Conservation (phyloP, 2,113 vertebrate species). For the Sturnus vulgaris region DNA sequence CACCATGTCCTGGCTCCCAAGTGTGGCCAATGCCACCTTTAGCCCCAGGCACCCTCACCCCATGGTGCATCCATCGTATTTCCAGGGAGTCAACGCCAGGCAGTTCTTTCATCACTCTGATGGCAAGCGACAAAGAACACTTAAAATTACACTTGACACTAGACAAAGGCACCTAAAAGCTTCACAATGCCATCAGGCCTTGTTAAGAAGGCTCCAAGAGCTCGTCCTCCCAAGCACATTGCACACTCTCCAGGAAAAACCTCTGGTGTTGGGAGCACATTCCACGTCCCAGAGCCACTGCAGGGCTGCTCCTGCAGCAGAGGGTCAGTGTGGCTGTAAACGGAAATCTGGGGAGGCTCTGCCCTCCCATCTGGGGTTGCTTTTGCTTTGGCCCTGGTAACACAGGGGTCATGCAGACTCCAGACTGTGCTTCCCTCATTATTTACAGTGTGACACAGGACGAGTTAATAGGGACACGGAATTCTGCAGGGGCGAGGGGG, state of each 20-base stretch:
- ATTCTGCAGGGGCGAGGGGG: neutral
- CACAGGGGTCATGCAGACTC: neutral
- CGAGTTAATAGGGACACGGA: neutral
- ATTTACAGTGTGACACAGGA: neutral
- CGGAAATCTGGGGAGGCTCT: neutral
- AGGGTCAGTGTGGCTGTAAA: neutral
- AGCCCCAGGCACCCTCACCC: neutral
- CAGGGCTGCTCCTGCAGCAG: neutral
- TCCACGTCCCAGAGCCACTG: neutral
- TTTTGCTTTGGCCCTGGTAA: slow-evolving; percentile 19
- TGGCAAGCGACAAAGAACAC: slow-evolving; percentile 4
- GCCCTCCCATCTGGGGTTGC: neutral
- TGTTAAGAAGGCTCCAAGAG: neutral
- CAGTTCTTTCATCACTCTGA: neutral
- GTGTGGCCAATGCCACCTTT: accelerated
- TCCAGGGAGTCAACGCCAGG: neutral
- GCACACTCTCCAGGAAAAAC: neutral
- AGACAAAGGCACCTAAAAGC: slow-evolving; percentile 56
- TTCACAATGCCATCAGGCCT: neutral
- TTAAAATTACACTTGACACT: neutral
- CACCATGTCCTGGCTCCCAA: neutral
- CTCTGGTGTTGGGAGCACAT: neutral
- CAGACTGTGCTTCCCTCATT: neutral
- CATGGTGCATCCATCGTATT: neutral
- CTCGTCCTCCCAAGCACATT: neutral